Conservation (phyloP, 1,140 invertebrate genomes). For the Drosophila sucinea region DNA sequence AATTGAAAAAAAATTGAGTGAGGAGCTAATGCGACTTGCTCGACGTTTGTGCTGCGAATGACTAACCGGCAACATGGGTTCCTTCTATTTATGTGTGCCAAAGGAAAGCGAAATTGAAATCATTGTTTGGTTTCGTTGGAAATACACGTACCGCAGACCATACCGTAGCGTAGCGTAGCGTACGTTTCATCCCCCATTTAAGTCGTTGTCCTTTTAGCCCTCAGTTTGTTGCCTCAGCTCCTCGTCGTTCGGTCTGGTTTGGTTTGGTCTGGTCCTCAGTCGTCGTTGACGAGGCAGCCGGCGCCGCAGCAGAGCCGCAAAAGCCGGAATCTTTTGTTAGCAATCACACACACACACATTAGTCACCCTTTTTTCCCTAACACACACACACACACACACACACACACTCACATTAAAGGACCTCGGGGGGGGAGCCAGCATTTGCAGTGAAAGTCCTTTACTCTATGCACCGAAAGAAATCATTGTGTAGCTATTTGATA, state of each 20-base stretch:
- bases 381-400: constrained; percentile 33
- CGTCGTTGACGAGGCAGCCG: constrained; percentile 20
- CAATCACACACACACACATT: constrained; percentile 78
- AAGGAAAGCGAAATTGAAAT: constrained; percentile 83
- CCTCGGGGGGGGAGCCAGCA: constrained; percentile 33
- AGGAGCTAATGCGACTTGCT: constrained; percentile 66
- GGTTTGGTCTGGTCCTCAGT: constrained; percentile 21
- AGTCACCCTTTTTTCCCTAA: constrained; percentile 81
- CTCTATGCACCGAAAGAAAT: constrained; percentile 73
- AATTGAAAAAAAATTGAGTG: constrained; percentile 50
- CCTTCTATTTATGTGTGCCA: constrained; percentile 80
- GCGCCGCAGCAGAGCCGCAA: constrained; percentile 46
- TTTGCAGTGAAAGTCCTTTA: constrained; percentile 79
- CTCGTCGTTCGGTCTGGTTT: neutral
- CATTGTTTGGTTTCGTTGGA: constrained; percentile 62
- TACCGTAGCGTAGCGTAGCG: constrained; percentile 37
- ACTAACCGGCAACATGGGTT: constrained; percentile 68
- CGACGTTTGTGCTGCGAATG: constrained; percentile 83
- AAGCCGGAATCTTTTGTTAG: constrained; percentile 83
- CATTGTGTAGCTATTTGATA: constrained; percentile 32
- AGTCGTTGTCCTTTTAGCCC: constrained; percentile 78
- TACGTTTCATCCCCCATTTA: constrained; percentile 68
- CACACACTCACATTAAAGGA: neutral
- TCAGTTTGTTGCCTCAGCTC: constrained; percentile 9
- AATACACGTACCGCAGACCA: constrained; percentile 39